Evolutionary conservation across 2,113 vertebrate species (phyloP).

Genomic region (Nycticorax nycticorax): DNA sequence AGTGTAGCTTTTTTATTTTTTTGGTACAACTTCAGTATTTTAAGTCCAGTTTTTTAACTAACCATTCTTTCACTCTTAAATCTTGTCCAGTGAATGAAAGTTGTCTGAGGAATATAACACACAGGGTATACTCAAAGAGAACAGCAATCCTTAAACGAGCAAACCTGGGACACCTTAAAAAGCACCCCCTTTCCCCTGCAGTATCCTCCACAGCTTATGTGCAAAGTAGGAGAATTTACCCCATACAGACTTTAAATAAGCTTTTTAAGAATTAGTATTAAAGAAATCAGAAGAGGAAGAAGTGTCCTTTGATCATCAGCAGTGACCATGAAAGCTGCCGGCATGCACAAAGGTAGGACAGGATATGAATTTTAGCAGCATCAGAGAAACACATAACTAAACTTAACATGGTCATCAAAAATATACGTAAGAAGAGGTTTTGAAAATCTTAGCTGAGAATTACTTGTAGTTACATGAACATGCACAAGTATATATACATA

Average conservation of each 20-base stretch:
- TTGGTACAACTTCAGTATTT: background rate
- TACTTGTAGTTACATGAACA: background rate
- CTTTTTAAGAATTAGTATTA: background rate
- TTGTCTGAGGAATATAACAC: background rate
- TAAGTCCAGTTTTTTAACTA: background rate
- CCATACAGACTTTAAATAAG: background rate
- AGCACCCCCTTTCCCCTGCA: background rate
- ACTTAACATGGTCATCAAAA: background rate
- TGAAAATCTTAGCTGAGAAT: background rate
- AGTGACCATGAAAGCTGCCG: background rate
- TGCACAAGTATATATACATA: background rate
- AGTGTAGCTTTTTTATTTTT: background rate
- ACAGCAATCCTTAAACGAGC: background rate
- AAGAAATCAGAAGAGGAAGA: background rate
- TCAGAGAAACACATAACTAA: background rate
- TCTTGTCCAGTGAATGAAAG: background rate
- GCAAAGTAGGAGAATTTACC: background rate
- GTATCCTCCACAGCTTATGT: background rate
- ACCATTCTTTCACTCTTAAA: background rate
- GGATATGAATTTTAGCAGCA: background rate
- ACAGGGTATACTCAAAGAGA: background rate
- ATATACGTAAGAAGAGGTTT: background rate
- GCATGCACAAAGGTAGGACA: background rate
- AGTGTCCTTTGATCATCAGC: background rate
- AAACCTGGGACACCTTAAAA: background rate